Conservation (phyloP, 2,888 invertebrate genomes). For the Mechanitis messenoides region DNA sequence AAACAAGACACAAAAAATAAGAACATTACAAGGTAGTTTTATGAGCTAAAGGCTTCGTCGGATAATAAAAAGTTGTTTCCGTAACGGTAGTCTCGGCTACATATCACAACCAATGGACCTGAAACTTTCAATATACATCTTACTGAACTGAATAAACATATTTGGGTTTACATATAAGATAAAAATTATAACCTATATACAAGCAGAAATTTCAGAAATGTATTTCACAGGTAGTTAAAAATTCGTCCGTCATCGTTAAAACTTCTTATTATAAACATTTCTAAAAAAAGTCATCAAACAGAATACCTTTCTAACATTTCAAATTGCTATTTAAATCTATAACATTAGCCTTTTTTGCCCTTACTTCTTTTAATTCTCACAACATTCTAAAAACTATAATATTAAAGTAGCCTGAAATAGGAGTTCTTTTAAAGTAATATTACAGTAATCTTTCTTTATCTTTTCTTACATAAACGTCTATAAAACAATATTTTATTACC, state of each 20-base stretch:
- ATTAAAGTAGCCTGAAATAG: no score
- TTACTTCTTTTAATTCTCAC: neutral
- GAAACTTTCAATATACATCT: no score
- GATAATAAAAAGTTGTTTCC: conserved; percentile 1
- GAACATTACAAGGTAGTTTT: conserved; percentile 5
- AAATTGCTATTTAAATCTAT: neutral
- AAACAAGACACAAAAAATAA: conserved; percentile 4
- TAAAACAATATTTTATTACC: neutral
- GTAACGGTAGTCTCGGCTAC: neutral
- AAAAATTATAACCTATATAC: no score
- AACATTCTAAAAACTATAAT: neutral
- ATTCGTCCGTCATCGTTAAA: no score
- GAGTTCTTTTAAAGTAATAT: no score
- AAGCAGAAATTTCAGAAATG: no score
- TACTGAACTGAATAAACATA: no score
- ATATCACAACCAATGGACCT: neutral
- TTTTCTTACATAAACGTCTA: neutral
- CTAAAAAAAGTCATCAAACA: neutral
- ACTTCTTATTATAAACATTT: neutral
- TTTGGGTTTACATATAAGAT: no score
- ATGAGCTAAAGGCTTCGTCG: conserved; percentile 4
- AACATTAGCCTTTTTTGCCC: neutral
- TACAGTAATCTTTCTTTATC: neutral
- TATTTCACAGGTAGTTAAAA: no score
- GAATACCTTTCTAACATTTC: neutral